Evolutionary conservation across 2,797 vertebrate species (phyloP), one percentile per base, ranked within the genome.

Genomic region (Oreochromis grahami): DNA sequence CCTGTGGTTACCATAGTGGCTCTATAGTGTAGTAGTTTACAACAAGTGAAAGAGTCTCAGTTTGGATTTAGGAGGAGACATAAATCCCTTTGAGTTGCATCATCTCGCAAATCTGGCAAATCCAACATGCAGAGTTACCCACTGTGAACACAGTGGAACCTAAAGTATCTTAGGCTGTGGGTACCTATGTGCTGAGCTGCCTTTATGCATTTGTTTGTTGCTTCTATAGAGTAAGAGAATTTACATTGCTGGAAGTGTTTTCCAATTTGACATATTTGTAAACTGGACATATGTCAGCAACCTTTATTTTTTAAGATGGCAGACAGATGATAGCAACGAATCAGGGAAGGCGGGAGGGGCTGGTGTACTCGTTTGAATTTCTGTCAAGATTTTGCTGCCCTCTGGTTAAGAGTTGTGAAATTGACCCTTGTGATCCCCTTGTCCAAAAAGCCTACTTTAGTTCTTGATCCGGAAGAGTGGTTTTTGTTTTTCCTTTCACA

Each of bases 321-420:
- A 26, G 74, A 77, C 7, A 77, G 50, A 79, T 17, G 74, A 60
- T 8, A 14, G 77, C 34, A 58, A 53, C 8, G 53, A 79, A 79
- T 79, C 29, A 88, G 17, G 13, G 58, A 53, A n/a, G 38, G 24
- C 19, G n/a, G 81, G 74, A 55, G 77, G 13, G 3, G 14, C 4
- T 52, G 5, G 63, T 63, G 13, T 41, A 6, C 78, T 84, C 72
- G 60, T 8, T 86, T 53, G 34, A 70, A 80, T 87, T 85, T 78
- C 82, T 63, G 58, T 77, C 63, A 76, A 84, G 80, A 89, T 78
- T 82, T 85, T 52, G 60, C 78, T 41, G 3, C 83, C 93, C 82
- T 82, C n/a, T 8, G 87, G 95, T 78, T 74, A 26, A 48, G 65
- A 80, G 81, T 87, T 84, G 87, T 90, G 86, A 92, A 89, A 91